Evolutionary conservation across 2,888 invertebrate species (phyloP).

Genomic region (Platycheirus rosarum): DNA sequence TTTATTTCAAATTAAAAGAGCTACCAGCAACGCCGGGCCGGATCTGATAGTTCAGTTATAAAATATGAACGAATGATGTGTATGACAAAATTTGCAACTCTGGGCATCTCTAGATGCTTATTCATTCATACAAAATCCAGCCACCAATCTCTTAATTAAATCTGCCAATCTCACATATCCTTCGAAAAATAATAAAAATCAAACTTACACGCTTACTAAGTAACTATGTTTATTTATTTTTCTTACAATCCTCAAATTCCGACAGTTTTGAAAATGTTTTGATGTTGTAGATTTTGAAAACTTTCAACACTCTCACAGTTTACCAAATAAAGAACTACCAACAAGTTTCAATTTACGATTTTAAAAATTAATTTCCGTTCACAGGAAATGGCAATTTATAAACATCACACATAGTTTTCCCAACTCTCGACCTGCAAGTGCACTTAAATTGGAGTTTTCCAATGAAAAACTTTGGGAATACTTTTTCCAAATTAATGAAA

Average conservation of each 20-base stretch:
- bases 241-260: conserved; percentile 9
- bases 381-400: conserved; percentile 37
- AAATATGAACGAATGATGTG: too few species aligned
- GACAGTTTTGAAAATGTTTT: background rate
- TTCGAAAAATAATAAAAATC: too few species aligned
- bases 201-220: too few species aligned
- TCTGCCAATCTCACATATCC: too few species aligned
- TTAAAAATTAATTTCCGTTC: conserved; percentile 36
- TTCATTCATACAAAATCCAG: too few species aligned
- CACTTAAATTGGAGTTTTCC: conserved; percentile 22
- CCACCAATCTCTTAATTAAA: too few species aligned
- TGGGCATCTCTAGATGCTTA: too few species aligned
- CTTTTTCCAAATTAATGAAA: conserved; percentile 31
- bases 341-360: conserved; percentile 24
- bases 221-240: too few species aligned
- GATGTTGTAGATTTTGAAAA: background rate
- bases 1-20: too few species aligned
- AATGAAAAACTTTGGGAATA: conserved; percentile 21
- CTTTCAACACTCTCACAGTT: conserved; percentile 9
- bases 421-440: conserved; percentile 19
- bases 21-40: too few species aligned
- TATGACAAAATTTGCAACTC: too few species aligned
- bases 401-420: conserved; percentile 4
- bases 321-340: conserved; percentile 10
- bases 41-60: too few species aligned